Percentiles rank a stretch among this genome's conserved stretches.
Conservation (phyloP, 2,113 vertebrate species). For the Notothenia coriiceps region DNA sequence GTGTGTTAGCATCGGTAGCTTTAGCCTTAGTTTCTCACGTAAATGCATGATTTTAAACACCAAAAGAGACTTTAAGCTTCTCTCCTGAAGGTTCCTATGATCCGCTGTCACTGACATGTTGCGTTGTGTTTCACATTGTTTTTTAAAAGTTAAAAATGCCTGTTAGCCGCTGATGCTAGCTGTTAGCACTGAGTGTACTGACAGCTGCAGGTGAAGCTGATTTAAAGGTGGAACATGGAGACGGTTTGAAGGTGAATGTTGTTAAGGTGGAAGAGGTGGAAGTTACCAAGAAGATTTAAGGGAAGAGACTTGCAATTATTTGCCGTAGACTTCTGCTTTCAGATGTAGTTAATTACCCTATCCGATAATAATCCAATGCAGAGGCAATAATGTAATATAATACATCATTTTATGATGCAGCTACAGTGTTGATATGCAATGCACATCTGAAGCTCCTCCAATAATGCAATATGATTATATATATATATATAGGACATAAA, state of each 20-base stretch:
- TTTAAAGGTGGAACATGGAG: background rate
- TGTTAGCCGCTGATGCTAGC: constrained; percentile 22
- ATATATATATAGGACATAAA: no score
- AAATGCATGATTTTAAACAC: background rate
- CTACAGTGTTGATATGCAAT: no score
- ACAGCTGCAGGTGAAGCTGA: background rate
- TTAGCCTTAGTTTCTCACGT: background rate
- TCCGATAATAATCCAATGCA: no score
- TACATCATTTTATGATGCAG: no score
- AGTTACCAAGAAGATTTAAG: no score
- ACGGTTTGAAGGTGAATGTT: background rate
- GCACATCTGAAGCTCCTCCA: no score
- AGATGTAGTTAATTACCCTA: no score
- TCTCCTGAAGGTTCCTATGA: background rate
- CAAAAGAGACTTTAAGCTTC: accelerated
- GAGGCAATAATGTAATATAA: no score
- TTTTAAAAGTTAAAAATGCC: background rate
- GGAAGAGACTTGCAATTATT: no score
- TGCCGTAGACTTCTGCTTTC: no score
- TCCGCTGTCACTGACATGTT: background rate
- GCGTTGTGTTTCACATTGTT: background rate
- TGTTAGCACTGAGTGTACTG: constrained; percentile 6
- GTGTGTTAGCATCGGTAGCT: constrained; percentile 24
- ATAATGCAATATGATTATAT: no score
- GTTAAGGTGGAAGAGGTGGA: background rate